Evolutionary conservation across 2,888 invertebrate genomes (phyloP).

Genomic region (Amphipyra berbera): DNA sequence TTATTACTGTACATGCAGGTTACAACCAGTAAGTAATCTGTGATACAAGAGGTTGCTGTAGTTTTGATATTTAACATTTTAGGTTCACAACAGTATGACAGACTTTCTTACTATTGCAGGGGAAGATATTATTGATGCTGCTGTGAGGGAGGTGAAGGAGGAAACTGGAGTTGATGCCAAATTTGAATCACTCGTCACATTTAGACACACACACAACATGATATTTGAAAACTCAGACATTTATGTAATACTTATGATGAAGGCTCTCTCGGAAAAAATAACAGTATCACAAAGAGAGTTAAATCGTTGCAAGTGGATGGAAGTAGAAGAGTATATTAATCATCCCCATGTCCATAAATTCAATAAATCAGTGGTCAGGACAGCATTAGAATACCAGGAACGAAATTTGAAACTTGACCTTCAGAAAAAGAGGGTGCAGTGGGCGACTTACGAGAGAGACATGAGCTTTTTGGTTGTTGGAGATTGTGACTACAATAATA

Average conservation of each 20-base stretch:
- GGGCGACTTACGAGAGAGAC: conserved; percentile 74
- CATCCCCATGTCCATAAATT: conserved; percentile 93
- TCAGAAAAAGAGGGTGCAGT: conserved; percentile 83
- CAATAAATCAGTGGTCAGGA: conserved; percentile 91
- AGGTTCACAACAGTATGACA: too few relatives aligned
- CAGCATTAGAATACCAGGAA: conserved; percentile 91
- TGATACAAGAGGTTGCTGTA: too few relatives aligned
- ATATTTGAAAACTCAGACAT: conserved; percentile 96
- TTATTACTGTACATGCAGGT: too few relatives aligned
- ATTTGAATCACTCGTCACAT: conserved; percentile 93
- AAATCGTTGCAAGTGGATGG: conserved; percentile 94
- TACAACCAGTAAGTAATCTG: too few relatives aligned
- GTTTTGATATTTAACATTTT: too few relatives aligned
- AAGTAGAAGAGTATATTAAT: conserved; percentile 91
- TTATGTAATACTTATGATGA: conserved; percentile 94
- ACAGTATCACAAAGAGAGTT: conserved; percentile 93
- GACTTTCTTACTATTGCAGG: conserved; percentile 82
- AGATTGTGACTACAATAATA: conserved; percentile 58
- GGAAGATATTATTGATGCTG: conserved; percentile 95
- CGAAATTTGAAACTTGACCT: conserved; percentile 90
- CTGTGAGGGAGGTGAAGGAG: conserved; percentile 95
- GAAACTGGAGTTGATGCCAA: conserved; percentile 95
- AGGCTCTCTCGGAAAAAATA: conserved; percentile 91
- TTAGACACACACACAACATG: conserved; percentile 94
- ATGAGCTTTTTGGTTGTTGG: conserved; percentile 77